Evolutionary conservation across 2,888 invertebrate species (phyloP).

Genomic region (Chymomyza amoena): DNA sequence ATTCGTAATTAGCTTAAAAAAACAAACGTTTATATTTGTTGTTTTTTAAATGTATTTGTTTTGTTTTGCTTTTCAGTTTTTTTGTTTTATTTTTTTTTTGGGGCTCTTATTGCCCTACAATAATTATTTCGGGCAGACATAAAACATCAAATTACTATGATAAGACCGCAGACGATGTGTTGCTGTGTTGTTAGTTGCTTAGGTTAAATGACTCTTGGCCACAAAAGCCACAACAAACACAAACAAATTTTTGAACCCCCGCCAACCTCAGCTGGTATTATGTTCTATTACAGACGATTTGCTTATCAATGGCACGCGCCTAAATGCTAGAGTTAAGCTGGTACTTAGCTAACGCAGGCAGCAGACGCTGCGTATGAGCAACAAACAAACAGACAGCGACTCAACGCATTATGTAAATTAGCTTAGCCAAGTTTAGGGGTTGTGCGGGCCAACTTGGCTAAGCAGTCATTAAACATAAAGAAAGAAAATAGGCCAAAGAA

Average conservation of each 20-base stretch:
- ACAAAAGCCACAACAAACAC: not conserved
- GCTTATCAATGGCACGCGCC: not conserved
- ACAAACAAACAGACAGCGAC: not conserved
- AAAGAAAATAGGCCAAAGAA: not conserved
- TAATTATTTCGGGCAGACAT: not conserved
- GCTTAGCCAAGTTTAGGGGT: no score
- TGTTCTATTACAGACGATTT: not conserved
- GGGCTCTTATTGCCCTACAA: not conserved
- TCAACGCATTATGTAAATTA: no score
- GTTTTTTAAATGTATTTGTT: not conserved
- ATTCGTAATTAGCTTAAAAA: not conserved
- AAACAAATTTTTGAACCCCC: not conserved
- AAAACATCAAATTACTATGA: not conserved
- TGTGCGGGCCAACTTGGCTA: not conserved
- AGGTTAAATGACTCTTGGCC: not conserved
- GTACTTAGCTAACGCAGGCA: not conserved
- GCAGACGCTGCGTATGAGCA: not conserved
- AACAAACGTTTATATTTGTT: not conserved
- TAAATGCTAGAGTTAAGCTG: not conserved
- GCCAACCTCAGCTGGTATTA: not conserved
- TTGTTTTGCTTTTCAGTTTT: not conserved
- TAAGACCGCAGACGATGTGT: not conserved
- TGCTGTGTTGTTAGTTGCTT: not conserved
- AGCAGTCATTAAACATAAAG: not conserved
- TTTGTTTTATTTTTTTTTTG: not conserved